Evolutionary conservation across 1,140 invertebrate genomes (phyloP).

Genomic region (Papilio helenus): DNA sequence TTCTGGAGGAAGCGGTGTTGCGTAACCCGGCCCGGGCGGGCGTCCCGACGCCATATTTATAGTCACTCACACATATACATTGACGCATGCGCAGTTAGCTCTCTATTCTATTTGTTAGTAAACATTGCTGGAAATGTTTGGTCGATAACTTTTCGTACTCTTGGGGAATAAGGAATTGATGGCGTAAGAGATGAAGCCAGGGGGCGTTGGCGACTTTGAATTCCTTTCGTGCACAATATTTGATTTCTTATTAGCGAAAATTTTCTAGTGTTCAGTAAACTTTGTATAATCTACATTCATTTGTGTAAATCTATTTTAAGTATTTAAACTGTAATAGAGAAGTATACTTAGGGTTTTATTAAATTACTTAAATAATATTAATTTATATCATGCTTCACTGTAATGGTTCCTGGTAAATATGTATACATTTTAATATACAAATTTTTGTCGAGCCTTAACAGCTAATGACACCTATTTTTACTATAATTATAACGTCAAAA

Average conservation of each 20-base stretch:
- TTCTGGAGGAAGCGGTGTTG: conserved; percentile 64
- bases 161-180: conserved; percentile 49
- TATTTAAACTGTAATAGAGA: too few species aligned
- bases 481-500: conserved; percentile 18
- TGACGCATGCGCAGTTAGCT: conserved; percentile 59
- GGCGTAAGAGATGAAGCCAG: conserved; percentile 36
- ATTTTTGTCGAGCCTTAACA: not conserved
- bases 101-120: conserved; percentile 66
- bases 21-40: conserved; percentile 60
- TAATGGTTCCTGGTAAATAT: not conserved
- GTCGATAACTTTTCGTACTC: conserved; percentile 68
- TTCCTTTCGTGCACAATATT: not conserved
- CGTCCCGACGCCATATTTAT: conserved; percentile 66
- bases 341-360: too few species aligned
- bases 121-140: conserved; percentile 67
- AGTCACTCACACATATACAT: conserved; percentile 54
- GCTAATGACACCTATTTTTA: not conserved
- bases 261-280: not conserved
- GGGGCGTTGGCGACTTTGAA: conserved; percentile 39
- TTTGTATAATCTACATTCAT: too few species aligned
- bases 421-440: not conserved
- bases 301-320: too few species aligned
- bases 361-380: too few species aligned
- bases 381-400: not conserved
- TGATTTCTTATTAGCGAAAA: not conserved